Evolutionary conservation across 2,113 vertebrate genomes (phyloP), one percentile per base, ranked within the genome.

Genomic region (Strix uralensis): DNA sequence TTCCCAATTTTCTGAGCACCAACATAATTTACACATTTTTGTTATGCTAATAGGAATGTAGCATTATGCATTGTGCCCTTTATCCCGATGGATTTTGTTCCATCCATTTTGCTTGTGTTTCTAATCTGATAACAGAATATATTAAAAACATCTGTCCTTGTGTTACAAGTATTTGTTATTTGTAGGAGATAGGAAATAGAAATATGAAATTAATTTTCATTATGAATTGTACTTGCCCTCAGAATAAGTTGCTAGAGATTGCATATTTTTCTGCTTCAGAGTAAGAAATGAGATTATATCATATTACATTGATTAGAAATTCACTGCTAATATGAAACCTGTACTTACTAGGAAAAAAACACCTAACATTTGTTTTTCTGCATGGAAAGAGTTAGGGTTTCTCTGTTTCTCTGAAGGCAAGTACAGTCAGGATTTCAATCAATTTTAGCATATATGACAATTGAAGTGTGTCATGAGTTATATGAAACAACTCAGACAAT

Each of bases 141-240:
- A 97, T 96, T 96, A 96, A 92, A 78, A 80, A 88, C 49, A 95
- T 95, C 87, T 93, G 88, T 95, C 87, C 93, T 96, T 90, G 82
- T 88, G 90, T 91, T 94, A 94, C 88, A 97, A 93, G 84, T n/a
- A 95, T 96, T 97, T 96, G 86, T 96, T 96, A 90, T 96, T 96
- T 97, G 92, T 83, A 87, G 11, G 47, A 85, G 91, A 80, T 74
- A 94, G 70, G 72, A 97, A 94, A 88, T 80, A 92, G 92, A 67
- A 93, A 82, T 90, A 90, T 34, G 71, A 95, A 95, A 95, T 96
- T 96, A 96, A 95, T 96, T 93, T 96, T 85, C 92, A 86, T 95
- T 96, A 87, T 95, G 70, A 92, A 94, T 96, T 93, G 70, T 75
- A 75, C 85, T 96, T 97, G 80, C 89, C 79, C 94, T 91, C 69